phyloP scores from a whole-genome alignment of 1,140 invertebrate species.

The Leptopilina boulardi region DNA sequence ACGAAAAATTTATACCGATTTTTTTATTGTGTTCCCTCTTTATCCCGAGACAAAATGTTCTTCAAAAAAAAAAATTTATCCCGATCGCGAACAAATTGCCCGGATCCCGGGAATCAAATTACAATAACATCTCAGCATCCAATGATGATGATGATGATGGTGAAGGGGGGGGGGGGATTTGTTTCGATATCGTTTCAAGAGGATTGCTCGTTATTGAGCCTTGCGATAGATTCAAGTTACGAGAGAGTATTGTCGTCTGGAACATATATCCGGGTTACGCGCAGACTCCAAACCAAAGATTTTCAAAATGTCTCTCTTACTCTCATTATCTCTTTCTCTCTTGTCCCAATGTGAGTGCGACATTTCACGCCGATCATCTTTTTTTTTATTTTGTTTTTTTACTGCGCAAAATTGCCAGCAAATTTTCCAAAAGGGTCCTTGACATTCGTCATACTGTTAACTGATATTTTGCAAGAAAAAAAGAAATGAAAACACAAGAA shows the following conservation, averaged over 20 bases:
- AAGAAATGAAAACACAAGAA: too few relatives aligned
- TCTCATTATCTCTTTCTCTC: constrained; percentile 32
- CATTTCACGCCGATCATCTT: constrained; percentile 3
- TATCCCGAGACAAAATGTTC: too few relatives aligned
- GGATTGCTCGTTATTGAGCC: constrained; percentile 56
- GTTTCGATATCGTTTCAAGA: constrained; percentile 13
- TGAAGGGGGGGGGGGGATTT: constrained; percentile 30
- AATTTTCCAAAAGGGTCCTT: background rate
- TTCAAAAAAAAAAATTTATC: too few relatives aligned
- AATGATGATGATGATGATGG: background rate
- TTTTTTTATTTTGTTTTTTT: background rate
- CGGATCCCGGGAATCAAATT: background rate
- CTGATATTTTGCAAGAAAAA: background rate
- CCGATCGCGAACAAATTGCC: constrained; percentile 14
- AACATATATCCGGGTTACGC: constrained; percentile 39
- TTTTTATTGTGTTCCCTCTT: too few relatives aligned
- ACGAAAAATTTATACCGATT: too few relatives aligned
- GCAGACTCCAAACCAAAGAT: constrained; percentile 71
- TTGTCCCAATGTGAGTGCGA: background rate
- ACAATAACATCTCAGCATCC: background rate
- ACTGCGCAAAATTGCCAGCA: background rate
- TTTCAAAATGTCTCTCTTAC: constrained; percentile 57
- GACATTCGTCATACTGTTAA: background rate
- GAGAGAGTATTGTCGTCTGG: constrained; percentile 33
- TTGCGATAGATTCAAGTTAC: constrained; percentile 35